phyloP scores from a whole-genome alignment of 1,140 invertebrate species.

The Ectropis grisescens region DNA sequence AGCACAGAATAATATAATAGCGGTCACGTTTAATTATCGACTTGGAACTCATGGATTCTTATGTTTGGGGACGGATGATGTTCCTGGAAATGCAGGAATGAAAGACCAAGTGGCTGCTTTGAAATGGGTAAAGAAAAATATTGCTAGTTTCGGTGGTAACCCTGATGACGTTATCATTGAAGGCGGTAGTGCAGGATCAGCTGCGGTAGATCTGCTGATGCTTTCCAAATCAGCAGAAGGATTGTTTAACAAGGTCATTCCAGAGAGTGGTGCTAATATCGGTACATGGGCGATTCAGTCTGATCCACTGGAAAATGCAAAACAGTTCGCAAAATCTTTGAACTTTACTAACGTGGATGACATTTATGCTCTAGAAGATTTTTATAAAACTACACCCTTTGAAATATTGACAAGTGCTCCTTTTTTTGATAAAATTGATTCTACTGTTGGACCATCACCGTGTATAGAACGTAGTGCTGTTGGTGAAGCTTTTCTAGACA shows the following conservation, averaged over 20 bases:
- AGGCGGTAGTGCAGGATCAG: slow-evolving; percentile 32
- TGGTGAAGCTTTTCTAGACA: slow-evolving; percentile 20
- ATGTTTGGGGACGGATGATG: slow-evolving; percentile 31
- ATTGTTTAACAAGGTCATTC: slow-evolving; percentile 31
- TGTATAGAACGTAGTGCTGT: slow-evolving; percentile 23
- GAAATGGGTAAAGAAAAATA: slow-evolving; percentile 38
- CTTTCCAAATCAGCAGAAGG: slow-evolving; percentile 28
- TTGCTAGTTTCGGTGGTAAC: slow-evolving; percentile 35
- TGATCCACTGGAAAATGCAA: slow-evolving; percentile 23
- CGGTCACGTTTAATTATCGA: slow-evolving; percentile 31
- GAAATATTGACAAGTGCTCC: slow-evolving; percentile 6
- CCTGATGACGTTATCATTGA: slow-evolving; percentile 34
- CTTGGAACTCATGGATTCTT: slow-evolving; percentile 31
- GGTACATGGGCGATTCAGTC: slow-evolving; percentile 17
- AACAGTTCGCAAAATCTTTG: slow-evolving; percentile 13
- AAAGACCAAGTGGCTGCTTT: slow-evolving; percentile 37
- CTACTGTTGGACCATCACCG: slow-evolving; percentile 5
- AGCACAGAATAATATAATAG: slow-evolving; percentile 18
- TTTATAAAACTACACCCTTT: slow-evolving; percentile 15
- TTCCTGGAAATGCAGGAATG: slow-evolving; percentile 41
- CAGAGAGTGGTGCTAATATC: slow-evolving; percentile 28
- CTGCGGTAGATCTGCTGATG: slow-evolving; percentile 32
- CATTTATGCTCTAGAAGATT: slow-evolving; percentile 21
- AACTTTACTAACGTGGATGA: slow-evolving; percentile 15
- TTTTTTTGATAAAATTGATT: slow-evolving; percentile 10